Evolutionary conservation across 2,797 vertebrate species (phyloP).

Genomic region (Crocodylus rhombifer): DNA sequence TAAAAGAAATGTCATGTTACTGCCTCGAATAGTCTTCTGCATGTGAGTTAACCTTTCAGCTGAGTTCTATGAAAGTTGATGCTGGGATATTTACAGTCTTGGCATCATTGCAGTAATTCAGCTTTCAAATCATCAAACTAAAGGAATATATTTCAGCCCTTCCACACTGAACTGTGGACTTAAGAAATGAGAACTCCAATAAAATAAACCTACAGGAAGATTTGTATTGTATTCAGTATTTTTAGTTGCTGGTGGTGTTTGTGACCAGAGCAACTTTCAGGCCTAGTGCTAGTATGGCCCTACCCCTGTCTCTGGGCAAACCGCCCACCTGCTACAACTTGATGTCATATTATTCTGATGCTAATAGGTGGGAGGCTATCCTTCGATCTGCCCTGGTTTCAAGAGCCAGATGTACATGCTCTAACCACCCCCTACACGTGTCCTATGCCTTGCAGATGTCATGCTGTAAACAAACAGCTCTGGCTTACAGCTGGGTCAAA

Average conservation of each 20-base stretch:
- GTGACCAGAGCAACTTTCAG: no score
- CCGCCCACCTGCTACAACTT: no score
- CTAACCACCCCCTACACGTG: no score
- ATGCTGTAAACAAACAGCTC: no score
- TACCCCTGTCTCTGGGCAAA: no score
- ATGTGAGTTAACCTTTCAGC: background rate
- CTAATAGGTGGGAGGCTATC: no score
- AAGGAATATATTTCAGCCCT: slow-evolving; percentile 38
- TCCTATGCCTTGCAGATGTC: no score
- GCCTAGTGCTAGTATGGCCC: no score
- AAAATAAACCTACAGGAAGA: slow-evolving; percentile 52
- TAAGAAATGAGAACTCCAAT: slow-evolving; percentile 49
- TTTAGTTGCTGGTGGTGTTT: background rate
- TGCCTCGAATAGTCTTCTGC: background rate
- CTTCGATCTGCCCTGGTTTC: no score
- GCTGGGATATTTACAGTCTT: slow-evolving; percentile 17
- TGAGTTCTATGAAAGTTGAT: slow-evolving; percentile 26
- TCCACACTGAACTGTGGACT: slow-evolving; percentile 52
- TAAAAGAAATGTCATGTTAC: slow-evolving; percentile 13
- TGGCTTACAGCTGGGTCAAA: no score
- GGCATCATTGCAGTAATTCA: slow-evolving; percentile 2
- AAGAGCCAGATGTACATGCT: no score
- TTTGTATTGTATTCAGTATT: background rate
- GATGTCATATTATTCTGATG: no score
- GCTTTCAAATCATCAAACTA: slow-evolving; percentile 34